Percentiles rank a stretch among this genome's conserved stretches.
Conservation (phyloP, 2,113 vertebrate genomes). For the Cynoglossus semilaevis region DNA sequence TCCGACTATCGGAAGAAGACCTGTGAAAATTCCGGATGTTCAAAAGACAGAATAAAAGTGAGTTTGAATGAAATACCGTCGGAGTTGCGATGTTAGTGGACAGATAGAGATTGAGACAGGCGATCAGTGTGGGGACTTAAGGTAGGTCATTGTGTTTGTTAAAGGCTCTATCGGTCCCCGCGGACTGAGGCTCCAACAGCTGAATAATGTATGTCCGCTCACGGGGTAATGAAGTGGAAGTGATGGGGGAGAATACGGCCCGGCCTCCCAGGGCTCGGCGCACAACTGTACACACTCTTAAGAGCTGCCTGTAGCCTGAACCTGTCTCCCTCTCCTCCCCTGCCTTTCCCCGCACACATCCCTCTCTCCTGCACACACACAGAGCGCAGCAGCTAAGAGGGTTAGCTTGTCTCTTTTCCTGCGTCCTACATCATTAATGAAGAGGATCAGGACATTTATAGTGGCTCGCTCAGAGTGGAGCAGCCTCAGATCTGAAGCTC, state of each 20-base stretch:
- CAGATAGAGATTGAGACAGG: constrained; percentile 30
- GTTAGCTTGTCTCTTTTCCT: constrained; percentile 75
- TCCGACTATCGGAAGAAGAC: too few relatives aligned
- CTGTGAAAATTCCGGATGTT: too few relatives aligned
- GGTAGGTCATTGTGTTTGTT: constrained; percentile 74
- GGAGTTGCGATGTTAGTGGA: constrained; percentile 2
- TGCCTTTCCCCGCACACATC: constrained; percentile 32
- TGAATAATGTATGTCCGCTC: constrained; percentile 77
- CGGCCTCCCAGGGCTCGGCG: constrained; percentile 71
- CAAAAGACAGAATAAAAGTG: too few relatives aligned
- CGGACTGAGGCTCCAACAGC: constrained; percentile 61
- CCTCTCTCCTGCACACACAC: constrained; percentile 17
- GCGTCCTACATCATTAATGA: constrained; percentile 78
- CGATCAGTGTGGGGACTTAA: constrained; percentile 52
- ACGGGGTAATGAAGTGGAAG: constrained; percentile 79
- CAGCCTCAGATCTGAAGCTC: constrained; percentile 43
- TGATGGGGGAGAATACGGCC: constrained; percentile 71
- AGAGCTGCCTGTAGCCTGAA: constrained; percentile 66
- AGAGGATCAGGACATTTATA: constrained; percentile 70
- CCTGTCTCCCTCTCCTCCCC: constrained; percentile 49
- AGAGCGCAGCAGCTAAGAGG: constrained; percentile 67
- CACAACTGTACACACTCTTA: constrained; percentile 71
- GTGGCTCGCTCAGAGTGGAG: constrained; percentile 58
- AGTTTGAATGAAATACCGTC: background rate
- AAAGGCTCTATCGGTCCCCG: constrained; percentile 72